Evolutionary conservation across 2,797 vertebrate species (phyloP).

Genomic region (Pelochelys cantorii): DNA sequence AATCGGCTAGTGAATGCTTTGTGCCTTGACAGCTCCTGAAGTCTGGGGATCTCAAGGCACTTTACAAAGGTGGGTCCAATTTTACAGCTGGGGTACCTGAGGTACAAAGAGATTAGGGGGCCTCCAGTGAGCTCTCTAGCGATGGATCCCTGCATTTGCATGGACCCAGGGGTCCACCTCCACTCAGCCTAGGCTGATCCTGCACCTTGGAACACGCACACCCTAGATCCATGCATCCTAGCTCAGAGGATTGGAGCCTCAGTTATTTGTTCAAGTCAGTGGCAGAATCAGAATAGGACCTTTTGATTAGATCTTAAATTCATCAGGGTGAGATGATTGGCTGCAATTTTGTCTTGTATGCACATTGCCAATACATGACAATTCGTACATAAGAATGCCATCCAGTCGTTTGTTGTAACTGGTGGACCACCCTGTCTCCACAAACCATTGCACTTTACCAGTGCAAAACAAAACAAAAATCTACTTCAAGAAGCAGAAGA

Average conservation of each 20-base stretch:
- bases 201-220: not conserved
- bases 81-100: not conserved
- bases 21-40: not conserved
- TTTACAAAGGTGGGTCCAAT: not conserved
- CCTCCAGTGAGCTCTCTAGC: not conserved
- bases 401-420: accelerated
- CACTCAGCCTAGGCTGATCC: not conserved
- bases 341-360: too few species aligned
- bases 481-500: accelerated
- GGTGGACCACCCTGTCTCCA: accelerated
- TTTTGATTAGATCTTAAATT: not conserved
- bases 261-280: not conserved
- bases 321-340: not conserved
- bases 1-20: not conserved
- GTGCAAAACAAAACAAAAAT: accelerated
- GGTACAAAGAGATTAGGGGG: not conserved
- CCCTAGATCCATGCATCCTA: not conserved
- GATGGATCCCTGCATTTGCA: not conserved
- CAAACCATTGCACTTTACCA: accelerated
- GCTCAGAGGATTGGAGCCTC: not conserved
- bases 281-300: not conserved
- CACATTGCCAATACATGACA: too few species aligned
- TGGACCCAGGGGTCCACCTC: not conserved
- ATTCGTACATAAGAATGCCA: not conserved
- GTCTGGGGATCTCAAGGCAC: too few species aligned